Conservation (phyloP, 2,888 invertebrate species). For the Oscheius sp. region DNA sequence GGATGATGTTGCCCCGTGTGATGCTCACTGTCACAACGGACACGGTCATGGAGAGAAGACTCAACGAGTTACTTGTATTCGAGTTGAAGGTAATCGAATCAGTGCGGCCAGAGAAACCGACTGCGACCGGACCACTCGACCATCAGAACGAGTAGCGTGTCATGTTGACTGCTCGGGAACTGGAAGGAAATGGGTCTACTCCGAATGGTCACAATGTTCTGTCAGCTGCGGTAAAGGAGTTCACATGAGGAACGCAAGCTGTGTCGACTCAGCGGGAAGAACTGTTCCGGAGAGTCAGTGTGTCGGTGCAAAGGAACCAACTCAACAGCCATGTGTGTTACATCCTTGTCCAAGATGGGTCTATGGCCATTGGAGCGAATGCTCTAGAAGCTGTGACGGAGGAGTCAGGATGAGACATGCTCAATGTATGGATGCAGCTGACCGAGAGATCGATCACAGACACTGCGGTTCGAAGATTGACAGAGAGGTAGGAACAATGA, state of each 20-base stretch:
- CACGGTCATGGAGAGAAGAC: constrained; percentile 70
- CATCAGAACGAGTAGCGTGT: constrained; percentile 72
- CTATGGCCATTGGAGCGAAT: constrained; percentile 74
- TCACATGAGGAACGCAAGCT: constrained; percentile 73
- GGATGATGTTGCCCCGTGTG: constrained; percentile 72
- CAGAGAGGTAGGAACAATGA: constrained; percentile 9
- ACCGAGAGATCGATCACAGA: constrained; percentile 66
- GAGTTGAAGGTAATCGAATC: constrained; percentile 57
- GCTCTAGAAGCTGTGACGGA: constrained; percentile 75
- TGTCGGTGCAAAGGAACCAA: constrained; percentile 38
- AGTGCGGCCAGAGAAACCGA: constrained; percentile 58
- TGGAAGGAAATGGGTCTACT: constrained; percentile 75
- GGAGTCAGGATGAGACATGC: constrained; percentile 75
- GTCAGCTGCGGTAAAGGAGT: constrained; percentile 74
- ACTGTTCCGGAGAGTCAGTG: constrained; percentile 42
- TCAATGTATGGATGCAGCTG: constrained; percentile 74
- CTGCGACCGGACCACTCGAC: constrained; percentile 62
- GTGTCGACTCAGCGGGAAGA: constrained; percentile 70
- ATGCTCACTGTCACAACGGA: constrained; percentile 70
- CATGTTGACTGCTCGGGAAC: constrained; percentile 72
- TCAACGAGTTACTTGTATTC: constrained; percentile 73
- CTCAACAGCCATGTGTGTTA: constrained; percentile 64
- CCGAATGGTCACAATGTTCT: constrained; percentile 75
- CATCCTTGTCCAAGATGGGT: constrained; percentile 71
- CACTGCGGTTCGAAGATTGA: constrained; percentile 42